phyloP scores from a whole-genome alignment of 2,888 invertebrate genomes.

The Amiota minor region DNA sequence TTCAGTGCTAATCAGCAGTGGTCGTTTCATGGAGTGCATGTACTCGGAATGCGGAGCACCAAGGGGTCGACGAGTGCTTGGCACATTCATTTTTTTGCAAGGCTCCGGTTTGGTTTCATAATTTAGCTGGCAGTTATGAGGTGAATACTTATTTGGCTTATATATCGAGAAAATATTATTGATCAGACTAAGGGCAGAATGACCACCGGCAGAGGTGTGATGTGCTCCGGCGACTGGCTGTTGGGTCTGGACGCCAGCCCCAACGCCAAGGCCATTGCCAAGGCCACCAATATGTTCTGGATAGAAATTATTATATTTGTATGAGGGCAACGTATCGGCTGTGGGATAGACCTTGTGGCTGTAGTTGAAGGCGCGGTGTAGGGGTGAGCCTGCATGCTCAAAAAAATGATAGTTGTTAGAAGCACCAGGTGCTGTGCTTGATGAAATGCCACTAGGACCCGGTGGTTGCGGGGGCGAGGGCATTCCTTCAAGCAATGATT shows the following conservation, averaged over 20 bases:
- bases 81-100: constrained; percentile 73
- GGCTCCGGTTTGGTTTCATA: constrained; percentile 71
- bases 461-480: constrained; percentile 70
- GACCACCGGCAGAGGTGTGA: constrained; percentile 66
- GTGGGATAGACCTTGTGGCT: constrained; percentile 71
- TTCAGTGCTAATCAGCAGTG: constrained; percentile 76
- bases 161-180: constrained; percentile 74
- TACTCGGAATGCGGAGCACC: constrained; percentile 70
- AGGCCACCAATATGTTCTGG: constrained; percentile 67
- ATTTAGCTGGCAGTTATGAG: constrained; percentile 72
- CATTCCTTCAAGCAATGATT: constrained; percentile 72
- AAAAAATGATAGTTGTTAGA: constrained; percentile 67
- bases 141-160: constrained; percentile 73
- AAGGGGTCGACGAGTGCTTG: constrained; percentile 71
- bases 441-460: constrained; percentile 39
- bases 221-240: constrained; percentile 65
- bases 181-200: constrained; percentile 72
- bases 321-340: constrained; percentile 69
- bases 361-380: constrained; percentile 50
- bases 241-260: constrained; percentile 62
- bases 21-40: constrained; percentile 74
- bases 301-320: constrained; percentile 73
- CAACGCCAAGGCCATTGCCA: too few relatives aligned
- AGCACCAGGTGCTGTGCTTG: constrained; percentile 46
- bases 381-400: constrained; percentile 69